phyloP scores from a whole-genome alignment of 2,888 invertebrate genomes.

The Diogma glabrata region DNA sequence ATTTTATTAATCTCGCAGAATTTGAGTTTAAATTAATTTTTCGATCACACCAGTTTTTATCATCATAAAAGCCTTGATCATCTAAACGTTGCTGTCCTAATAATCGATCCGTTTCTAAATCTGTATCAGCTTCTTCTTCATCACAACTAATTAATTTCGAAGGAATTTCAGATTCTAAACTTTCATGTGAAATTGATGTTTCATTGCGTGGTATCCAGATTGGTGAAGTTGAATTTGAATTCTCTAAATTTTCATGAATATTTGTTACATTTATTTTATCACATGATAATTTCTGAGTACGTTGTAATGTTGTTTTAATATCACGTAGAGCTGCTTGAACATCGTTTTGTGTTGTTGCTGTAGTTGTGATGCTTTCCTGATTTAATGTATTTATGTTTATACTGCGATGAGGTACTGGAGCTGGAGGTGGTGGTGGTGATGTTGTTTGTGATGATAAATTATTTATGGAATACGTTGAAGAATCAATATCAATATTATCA shows the following conservation, averaged over 20 bases:
- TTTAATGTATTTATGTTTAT: constrained; percentile 6
- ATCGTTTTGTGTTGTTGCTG: constrained; percentile 47
- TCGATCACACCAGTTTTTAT: constrained; percentile 30
- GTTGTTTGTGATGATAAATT: constrained; percentile 34
- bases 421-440: constrained; percentile 54
- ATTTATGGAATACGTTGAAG: constrained; percentile 30
- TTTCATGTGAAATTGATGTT: constrained; percentile 18
- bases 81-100: constrained; percentile 89
- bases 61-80: constrained; percentile 80
- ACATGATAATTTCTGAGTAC: constrained; percentile 35
- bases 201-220: constrained; percentile 32
- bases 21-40: no score
- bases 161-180: constrained; percentile 11
- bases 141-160: constrained; percentile 40
- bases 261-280: constrained; percentile 18
- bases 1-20: constrained; percentile 22
- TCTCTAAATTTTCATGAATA: background rate
- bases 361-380: constrained; percentile 34
- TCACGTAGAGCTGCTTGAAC: constrained; percentile 63
- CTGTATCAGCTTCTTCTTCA: constrained; percentile 87
- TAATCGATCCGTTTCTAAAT: constrained; percentile 92
- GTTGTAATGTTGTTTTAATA: constrained; percentile 64
- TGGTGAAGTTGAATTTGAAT: constrained; percentile 24
- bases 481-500: constrained; percentile 23
- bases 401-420: constrained; percentile 52